Base-by-base conservation (phyloP, 2,113 vertebrate genomes). In the Oenanthe melanoleuca region DNA sequence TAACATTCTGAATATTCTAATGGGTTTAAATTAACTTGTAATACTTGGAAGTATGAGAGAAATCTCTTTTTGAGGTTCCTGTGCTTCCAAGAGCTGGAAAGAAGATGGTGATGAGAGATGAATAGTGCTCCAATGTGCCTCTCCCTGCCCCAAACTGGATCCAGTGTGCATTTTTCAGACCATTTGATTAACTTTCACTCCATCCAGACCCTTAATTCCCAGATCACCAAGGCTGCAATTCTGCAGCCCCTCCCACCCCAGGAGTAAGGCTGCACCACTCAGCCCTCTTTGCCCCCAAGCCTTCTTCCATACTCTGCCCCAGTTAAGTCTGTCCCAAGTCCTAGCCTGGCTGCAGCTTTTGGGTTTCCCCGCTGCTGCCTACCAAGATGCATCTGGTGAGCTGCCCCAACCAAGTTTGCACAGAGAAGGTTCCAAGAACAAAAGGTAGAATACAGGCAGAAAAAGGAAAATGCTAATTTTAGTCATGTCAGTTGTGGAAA, bases 371-470 rank as follows among this genome's bases (percentile, higher is more conserved):
- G 16, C 34, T 34, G 23, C 53, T 80, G 26, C 16, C 34, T 10
- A 6, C 18, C 55, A 37, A 57, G 42, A 28, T 17, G 31, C 0
- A 0, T 1, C 24, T 33, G 18, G 13, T 28, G 13, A 29, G 47
- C 25, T 74, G 18, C 31, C 38, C 38, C 55, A 55, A 21, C 55
- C n/a, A n/a, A 38, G 16, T 9, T 38, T 71, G 31, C 4, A 23
- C 8, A 40, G 52, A 81, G 38, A 5, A 31, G 4, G 7, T 11
- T 86, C 24, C 40, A 50, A 18, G 25, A 50, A 37, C 10, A 47
- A 55, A 71, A 92, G 19, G 25, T 9, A 24, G 24, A 14, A 24
- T 12, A 53, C 11, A 67, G 28, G 14, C 29, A 59, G 34, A 64
- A 55, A 72, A 74, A 47, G 8, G 7, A 53, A 83, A 74, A 66